Base-by-base conservation (phyloP, 2,888 invertebrate species). In the Agrotis segetum region DNA sequence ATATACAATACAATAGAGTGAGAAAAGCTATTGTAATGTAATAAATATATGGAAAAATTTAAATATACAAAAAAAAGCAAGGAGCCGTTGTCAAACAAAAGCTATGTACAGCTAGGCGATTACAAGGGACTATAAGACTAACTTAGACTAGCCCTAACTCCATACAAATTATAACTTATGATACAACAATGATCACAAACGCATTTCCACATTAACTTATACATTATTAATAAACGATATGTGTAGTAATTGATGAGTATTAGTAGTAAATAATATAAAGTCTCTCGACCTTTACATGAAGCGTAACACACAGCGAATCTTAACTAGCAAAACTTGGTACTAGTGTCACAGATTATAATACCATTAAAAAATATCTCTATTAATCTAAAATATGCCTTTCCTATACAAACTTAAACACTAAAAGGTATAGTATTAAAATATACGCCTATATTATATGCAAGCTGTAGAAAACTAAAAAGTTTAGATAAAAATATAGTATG, bases 241-340 rank as follows among this genome's bases (percentile, higher is more conserved):
- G 93, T 92, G 85, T 87, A 89, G 55, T 94, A 93, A 94, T 94
- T 94, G 92, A 93, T 93, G 93, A 94, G 92, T 94, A 93, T 92
- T 88, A 90, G 78, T 85, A 79, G 83, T 86, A 87, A 90, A 90
- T 82, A 88, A 90, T 88, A 91, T 85, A 84, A 85, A 91, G 90
- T 87, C 87, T 84, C 82, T 82, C 65, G 82, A 85, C 84, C 81
- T 82, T 84, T 85, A 84, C 84, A 87, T 85, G 77, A 89, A 95
- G 94, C 94, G 89, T 91, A 91, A 95, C 94, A 94, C 92, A 93
- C 93, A 94, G 89, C 93, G 84, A 87, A 87, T 87, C 94, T 92
- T 94, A 95, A 93, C 92, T 93, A 94, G 90, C 94, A 94, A 93
- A 95, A 92, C 93, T 93, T 93, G 93, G 92, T 86, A 92, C 92